Base-by-base conservation (phyloP, 2,888 invertebrate genomes). In the Cerastis rubricosa region DNA sequence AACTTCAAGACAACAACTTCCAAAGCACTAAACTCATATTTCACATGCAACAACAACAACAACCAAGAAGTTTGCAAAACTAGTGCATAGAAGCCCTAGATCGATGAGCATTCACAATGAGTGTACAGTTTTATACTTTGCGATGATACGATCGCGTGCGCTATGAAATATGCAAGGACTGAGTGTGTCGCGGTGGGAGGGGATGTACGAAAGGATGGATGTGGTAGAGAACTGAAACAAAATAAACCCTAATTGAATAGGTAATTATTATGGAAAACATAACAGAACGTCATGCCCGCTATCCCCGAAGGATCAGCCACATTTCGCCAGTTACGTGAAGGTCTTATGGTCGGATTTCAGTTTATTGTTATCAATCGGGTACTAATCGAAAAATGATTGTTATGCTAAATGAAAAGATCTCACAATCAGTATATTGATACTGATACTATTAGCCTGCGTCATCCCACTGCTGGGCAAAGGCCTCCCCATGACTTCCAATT, bases 151-250 rank as follows among this genome's bases (percentile, higher is more conserved):
- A 78, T 90, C 85, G 90, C 89, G 89, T 90, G 89, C 81, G 73
- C 75, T 81, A 86, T 90, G 88, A 87, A 89, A 89, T 86, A 90
- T 90, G 89, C 85, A 86, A 75, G 74, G 40, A 59, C 74, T 72
- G 64, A 73, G 78, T 81, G 59, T 78, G 83, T 86, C 82, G 76
- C 74, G 72, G 51, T 72, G 77, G 9, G 2, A 25, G 45, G 3
- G 22, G 29, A 67, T 51, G 29, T 25, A 43, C 4, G 70, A 71
- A 77, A 11, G 5, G 8, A 57, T 74, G 79, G 83, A 89, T 81
- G 57, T 73, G 80, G 74, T 61, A 72, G n/a, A 19, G 0, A 9
- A 9, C 59, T 29, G 29, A 59, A 29, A 29, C 29, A 29, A 59
- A 57, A 57, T 25, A 5, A 54, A 54, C n/a, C n/a, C n/a, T n/a